phyloP scores from a whole-genome alignment of 2,797 vertebrate species.

The Cyclura pinguis region DNA sequence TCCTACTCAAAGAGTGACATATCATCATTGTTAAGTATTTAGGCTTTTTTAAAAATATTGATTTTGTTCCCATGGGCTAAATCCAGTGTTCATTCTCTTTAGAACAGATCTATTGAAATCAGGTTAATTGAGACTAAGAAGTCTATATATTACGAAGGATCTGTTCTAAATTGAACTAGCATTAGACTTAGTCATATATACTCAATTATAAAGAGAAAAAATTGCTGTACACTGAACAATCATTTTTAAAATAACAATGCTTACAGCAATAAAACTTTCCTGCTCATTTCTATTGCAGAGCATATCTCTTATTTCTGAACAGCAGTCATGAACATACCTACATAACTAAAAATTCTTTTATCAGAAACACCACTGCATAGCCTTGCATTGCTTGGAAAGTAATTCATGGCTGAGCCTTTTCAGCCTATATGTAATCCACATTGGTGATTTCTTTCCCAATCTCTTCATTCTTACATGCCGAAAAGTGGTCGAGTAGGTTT shows the following conservation, averaged over 20 bases:
- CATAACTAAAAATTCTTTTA: neutral
- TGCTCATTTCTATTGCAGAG: no score
- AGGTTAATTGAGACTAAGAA: neutral
- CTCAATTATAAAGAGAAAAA: neutral
- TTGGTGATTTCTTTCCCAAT: neutral
- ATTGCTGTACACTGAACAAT: neutral
- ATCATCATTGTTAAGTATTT: neutral
- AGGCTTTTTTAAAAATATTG: rapidly evolving
- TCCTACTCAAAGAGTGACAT: neutral
- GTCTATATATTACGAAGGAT: neutral
- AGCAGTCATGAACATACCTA: neutral
- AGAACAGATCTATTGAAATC: neutral
- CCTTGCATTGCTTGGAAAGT: slow-evolving; percentile 1
- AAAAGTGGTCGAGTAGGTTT: neutral
- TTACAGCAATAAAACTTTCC: neutral
- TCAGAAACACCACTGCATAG: neutral
- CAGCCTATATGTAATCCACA: neutral
- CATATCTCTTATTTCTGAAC: neutral
- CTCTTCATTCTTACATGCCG: neutral
- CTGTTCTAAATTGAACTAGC: neutral
- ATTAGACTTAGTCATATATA: no score
- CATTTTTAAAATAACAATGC: neutral
- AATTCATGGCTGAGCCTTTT: neutral
- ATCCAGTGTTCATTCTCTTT: neutral
- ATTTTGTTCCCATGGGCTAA: no score